phyloP scores from a whole-genome alignment of 2,888 invertebrate genomes.

The Troilus luridus region DNA sequence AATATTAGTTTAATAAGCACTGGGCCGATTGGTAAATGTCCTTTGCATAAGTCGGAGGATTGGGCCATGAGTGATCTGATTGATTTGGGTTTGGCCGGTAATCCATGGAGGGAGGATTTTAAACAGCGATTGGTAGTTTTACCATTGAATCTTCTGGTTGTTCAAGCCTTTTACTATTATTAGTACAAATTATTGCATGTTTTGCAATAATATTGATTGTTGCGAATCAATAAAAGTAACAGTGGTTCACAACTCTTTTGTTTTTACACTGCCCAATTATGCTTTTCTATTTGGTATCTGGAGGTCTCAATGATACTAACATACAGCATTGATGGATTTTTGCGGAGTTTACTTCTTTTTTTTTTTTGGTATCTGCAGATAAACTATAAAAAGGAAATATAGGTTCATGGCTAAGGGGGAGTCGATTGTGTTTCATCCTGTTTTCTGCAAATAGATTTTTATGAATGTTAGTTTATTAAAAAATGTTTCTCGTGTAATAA shows the following conservation, averaged over 20 bases:
- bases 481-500: too few species aligned
- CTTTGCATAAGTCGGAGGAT: too few species aligned
- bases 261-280: too few species aligned
- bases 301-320: background rate
- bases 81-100: too few species aligned
- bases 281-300: background rate
- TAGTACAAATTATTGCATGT: too few species aligned
- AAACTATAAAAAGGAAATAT: background rate
- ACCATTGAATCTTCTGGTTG: too few species aligned
- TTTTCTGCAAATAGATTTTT: background rate
- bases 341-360: background rate
- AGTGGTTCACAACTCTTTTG: background rate
- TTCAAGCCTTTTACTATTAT: too few species aligned
- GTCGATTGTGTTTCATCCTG: background rate
- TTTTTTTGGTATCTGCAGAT: background rate
- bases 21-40: too few species aligned
- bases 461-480: background rate
- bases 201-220: background rate
- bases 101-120: too few species aligned
- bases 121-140: too few species aligned
- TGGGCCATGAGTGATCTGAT: too few species aligned
- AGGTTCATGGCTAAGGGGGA: background rate
- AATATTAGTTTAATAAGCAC: too few species aligned
- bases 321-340: background rate
- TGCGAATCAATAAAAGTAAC: background rate